A percentile compares a stretch with the other conserved stretches of the same genome.
These are phyloP conservation scores for Tokudaia muenninki DNA, from an alignment of 2,797 vertebrate species.

Conservation along the genomic window DNA sequence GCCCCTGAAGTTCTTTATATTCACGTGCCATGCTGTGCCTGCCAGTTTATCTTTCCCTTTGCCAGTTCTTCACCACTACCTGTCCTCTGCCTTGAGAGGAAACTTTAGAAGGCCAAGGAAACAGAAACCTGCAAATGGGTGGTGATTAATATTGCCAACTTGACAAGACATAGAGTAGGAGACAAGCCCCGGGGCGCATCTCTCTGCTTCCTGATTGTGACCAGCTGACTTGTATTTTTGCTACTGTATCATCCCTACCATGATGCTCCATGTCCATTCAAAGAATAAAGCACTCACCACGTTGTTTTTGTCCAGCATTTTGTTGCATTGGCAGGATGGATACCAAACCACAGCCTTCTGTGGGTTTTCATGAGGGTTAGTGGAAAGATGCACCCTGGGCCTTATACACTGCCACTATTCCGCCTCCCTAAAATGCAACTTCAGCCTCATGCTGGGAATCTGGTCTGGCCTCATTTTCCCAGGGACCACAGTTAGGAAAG, in stretches of 20 bases:
- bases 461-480: background rate
- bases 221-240: background rate
- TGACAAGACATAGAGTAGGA: background rate
- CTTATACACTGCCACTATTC: fast-evolving
- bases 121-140: background rate
- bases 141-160: background rate
- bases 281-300: background rate
- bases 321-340: background rate
- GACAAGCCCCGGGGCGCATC: background rate
- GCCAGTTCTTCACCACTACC: fast-evolving
- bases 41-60: background rate
- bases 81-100: background rate
- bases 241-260: background rate
- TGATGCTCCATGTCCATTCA: too few species aligned
- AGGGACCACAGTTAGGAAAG: fast-evolving
- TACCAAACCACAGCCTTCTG: fast-evolving
- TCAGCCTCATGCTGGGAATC: background rate
- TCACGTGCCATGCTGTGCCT: fast-evolving
- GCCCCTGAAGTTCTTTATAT: too few species aligned
- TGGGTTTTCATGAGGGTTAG: background rate
- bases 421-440: background rate
- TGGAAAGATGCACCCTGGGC: too few species aligned
- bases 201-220: background rate
- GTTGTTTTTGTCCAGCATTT: background rate
- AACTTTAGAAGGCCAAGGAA: background rate